phyloP scores from a whole-genome alignment of 2,797 vertebrate species.

The Peromyscus attwateri region DNA sequence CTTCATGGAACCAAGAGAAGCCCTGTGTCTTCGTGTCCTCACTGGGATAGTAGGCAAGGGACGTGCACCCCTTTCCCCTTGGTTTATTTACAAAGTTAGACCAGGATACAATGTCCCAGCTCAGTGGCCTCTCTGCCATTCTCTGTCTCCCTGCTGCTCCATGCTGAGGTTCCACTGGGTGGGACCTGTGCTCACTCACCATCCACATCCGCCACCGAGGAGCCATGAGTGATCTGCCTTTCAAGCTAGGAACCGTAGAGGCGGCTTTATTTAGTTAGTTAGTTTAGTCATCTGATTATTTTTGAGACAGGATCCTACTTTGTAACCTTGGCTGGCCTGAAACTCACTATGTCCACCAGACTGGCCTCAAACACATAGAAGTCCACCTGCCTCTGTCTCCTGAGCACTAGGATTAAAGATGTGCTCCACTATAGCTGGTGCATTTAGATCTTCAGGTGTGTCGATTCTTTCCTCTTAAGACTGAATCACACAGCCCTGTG shows the following conservation, averaged over 20 bases:
- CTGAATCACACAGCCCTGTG: neutral
- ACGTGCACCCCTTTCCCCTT: accelerated
- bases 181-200: accelerated
- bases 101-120: neutral
- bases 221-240: neutral
- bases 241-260: neutral
- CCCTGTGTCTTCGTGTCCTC: accelerated
- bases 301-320: neutral
- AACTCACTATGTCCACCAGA: neutral
- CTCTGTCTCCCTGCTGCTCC: neutral
- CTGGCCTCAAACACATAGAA: neutral
- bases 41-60: neutral
- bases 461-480: neutral
- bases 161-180: neutral
- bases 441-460: neutral
- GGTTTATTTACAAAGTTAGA: neutral
- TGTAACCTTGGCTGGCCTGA: neutral
- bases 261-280: too few relatives aligned
- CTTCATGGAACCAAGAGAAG: neutral
- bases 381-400: neutral
- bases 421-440: neutral
- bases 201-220: neutral
- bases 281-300: neutral
- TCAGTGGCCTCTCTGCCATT: neutral
- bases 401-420: neutral